A percentile compares a stretch with the other conserved stretches of the same genome.
phyloP scores from a whole-genome alignment of 2,113 vertebrate genomes.

The Varanus salvator region DNA sequence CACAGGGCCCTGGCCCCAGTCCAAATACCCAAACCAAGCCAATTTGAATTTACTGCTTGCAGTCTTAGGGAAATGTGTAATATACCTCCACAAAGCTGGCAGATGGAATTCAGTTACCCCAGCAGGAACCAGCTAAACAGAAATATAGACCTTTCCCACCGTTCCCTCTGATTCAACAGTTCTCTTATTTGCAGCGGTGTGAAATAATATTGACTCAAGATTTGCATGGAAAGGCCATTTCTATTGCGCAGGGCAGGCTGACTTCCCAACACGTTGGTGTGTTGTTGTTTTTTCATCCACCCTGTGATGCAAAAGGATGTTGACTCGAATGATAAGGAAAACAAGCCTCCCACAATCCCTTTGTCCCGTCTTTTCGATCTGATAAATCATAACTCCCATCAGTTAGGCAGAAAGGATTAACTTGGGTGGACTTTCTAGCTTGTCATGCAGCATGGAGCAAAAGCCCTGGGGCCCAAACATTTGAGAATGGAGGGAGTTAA shows the following conservation, averaged over 20 bases:
- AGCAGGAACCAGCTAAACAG: conserved; percentile 56
- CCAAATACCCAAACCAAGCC: neutral
- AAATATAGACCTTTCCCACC: conserved; percentile 47
- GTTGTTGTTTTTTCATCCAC: conserved; percentile 19
- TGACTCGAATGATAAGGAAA: conserved; percentile 72
- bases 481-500: conserved; percentile 59
- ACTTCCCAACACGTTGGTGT: conserved; percentile 48
- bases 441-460: conserved; percentile 59
- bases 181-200: conserved; percentile 68
- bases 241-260: conserved; percentile 48
- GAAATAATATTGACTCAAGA: conserved; percentile 74
- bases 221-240: conserved; percentile 67
- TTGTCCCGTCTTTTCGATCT: conserved; percentile 69
- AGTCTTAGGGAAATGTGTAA: conserved; percentile 1
- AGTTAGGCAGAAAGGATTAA: conserved; percentile 69
- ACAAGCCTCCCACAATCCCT: conserved; percentile 66
- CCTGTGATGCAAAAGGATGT: conserved; percentile 57
- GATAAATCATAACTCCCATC: conserved; percentile 71
- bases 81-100: conserved; percentile 45
- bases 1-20: neutral
- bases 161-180: conserved; percentile 66
- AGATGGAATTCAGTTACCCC: conserved; percentile 59
- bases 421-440: conserved; percentile 58
- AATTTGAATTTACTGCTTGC: conserved; percentile 20
- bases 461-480: conserved; percentile 70